Evolutionary conservation across 2,113 vertebrate species (phyloP).

Genomic region (Vulpes vulpes): DNA sequence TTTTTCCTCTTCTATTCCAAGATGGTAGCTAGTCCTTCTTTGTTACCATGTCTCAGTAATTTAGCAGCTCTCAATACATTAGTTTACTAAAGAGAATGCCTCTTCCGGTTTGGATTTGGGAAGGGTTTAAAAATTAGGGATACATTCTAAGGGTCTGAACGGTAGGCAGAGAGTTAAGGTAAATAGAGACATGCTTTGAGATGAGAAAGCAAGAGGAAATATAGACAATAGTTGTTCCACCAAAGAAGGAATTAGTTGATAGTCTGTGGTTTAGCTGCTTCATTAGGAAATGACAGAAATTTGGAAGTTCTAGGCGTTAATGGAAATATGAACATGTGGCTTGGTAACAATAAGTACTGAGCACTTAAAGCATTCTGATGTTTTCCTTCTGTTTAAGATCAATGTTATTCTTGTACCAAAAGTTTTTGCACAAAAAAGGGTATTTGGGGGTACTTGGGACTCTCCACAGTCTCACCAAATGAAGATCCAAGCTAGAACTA

Average conservation of each 20-base stretch:
- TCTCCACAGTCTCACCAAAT: background rate
- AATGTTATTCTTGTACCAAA: background rate
- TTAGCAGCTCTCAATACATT: background rate
- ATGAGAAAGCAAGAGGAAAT: background rate
- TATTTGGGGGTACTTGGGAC: background rate
- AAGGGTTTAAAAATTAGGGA: background rate
- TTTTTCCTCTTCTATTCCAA: background rate
- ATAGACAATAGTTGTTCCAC: background rate
- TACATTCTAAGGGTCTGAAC: background rate
- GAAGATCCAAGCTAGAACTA: background rate
- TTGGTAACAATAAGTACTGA: background rate
- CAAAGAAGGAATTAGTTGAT: background rate
- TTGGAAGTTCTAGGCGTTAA: background rate
- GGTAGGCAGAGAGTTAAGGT: background rate
- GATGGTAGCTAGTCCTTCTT: background rate
- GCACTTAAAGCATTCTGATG: background rate
- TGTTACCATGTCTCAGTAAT: background rate
- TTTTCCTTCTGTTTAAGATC: background rate
- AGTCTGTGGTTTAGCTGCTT: background rate
- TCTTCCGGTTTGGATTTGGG: background rate
- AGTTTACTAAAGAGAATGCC: background rate
- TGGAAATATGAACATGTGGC: background rate
- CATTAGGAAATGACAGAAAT: background rate
- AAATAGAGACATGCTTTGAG: background rate
- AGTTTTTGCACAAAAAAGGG: background rate